A percentile compares a stretch with the other conserved stretches of the same genome.
Conservation (phyloP, 64 coral and sea anemone genomes). For the Porites lutea region DNA sequence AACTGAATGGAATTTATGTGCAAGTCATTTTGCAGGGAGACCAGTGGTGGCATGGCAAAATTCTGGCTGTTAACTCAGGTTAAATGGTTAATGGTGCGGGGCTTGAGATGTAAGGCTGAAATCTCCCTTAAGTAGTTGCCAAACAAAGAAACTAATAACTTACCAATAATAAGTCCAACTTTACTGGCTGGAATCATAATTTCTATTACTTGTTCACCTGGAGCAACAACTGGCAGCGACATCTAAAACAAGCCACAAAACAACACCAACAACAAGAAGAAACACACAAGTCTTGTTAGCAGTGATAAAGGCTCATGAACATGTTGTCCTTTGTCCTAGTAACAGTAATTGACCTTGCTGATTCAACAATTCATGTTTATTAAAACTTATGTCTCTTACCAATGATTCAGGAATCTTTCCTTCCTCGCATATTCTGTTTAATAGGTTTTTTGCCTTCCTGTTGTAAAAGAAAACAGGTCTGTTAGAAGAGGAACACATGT, state of each 20-base stretch:
- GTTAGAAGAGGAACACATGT: not conserved
- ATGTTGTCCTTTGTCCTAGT: not conserved
- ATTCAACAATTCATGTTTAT: not conserved
- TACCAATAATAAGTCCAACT: slow-evolving; percentile 98
- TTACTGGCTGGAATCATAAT: slow-evolving; percentile 99
- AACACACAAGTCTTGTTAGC: not conserved
- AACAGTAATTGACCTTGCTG: not conserved
- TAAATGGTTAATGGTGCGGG: too few species aligned
- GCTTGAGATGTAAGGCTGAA: too few species aligned
- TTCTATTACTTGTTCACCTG: slow-evolving; percentile 91
- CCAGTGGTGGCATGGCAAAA: too few species aligned
- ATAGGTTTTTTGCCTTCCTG: slow-evolving; percentile 92
- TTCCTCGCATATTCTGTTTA: slow-evolving; percentile 95
- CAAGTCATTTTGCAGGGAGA: too few species aligned
- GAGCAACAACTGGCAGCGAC: slow-evolving; percentile 93
- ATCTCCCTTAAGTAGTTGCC: not conserved
- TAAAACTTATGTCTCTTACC: slow-evolving; percentile 48
- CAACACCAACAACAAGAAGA: too few species aligned
- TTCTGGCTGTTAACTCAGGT: too few species aligned
- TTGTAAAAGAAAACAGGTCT: not conserved
- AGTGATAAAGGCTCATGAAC: too few species aligned
- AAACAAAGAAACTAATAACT: not conserved
- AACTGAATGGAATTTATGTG: too few species aligned
- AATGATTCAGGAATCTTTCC: slow-evolving; percentile 97
- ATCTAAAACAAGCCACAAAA: slow-evolving; percentile 67